Base-by-base conservation (phyloP, 2,888 invertebrate genomes). In the Orthonychiurus folsomi region DNA sequence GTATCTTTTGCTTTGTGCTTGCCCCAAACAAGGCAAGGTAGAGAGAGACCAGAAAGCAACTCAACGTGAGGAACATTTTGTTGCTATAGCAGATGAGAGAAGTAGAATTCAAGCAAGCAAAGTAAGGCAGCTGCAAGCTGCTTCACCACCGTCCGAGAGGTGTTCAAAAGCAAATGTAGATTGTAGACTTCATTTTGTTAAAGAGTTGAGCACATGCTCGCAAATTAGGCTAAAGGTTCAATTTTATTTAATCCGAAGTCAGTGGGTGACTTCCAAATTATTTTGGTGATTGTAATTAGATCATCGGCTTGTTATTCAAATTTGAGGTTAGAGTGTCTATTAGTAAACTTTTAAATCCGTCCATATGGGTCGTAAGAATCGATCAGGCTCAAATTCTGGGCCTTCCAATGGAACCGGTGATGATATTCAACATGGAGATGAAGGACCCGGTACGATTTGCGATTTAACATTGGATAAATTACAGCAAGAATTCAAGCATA, bases 351-450 rank as follows among this genome's bases (percentile, higher is more conserved):
- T 25, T 54, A 52, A 23, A 56, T 66, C 58, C 63, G 37, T 72
- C 73, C 73, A 73, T 73, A 73, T 73, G 73, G 73, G 73, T 68
- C 70, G 70, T 48, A 73, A 73, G 69, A 71, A 69, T 64, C 68
- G 69, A 64, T 53, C 62, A 26, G 70, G 68, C 59, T 68, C 67
- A 28, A 62, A 62, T 24, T 63, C 67, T 18, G 65, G 37, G 9
- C 37, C 37, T 37, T 37, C 37, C 5, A n/a, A n/a, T n/a, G 37
- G 63, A 37, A 55, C 48, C 21, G 70, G 67, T 20, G 67, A 64
- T 25, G 66, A 59, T 56, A 70, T 70, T 63, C 66, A 66, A 28
- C 64, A 66, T 52, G 69, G 68, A 58, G 73, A 73, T 64, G 73
- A 73, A 56, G 71, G 71, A 37, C 69, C 70, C 56, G 71, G 73